Evolutionary conservation across 2,888 invertebrate genomes (phyloP).

Genomic region (Meteorus cinctellus): DNA sequence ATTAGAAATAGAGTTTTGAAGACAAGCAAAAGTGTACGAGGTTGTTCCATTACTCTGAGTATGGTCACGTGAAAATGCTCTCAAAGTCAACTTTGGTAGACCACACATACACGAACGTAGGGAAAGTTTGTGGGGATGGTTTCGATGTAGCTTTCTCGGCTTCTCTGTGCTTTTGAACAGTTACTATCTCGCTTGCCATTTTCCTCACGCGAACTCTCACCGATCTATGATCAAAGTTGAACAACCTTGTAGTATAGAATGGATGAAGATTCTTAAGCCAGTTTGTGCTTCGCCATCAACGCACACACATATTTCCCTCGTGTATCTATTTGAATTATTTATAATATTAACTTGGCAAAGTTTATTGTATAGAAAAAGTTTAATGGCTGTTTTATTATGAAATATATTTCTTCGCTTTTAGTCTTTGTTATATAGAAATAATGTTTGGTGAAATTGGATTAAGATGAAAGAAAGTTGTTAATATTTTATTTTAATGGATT

Average conservation of each 20-base stretch:
- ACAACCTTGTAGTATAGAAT: background rate
- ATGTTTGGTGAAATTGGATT: no score
- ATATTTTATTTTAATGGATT: no score
- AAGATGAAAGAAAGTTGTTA: no score
- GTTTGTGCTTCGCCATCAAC: constrained; percentile 10
- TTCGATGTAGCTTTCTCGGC: no score
- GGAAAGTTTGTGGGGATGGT: no score
- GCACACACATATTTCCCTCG: background rate
- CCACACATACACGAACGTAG: background rate
- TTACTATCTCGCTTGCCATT: no score
- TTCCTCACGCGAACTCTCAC: background rate
- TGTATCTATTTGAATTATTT: background rate
- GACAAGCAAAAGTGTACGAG: background rate
- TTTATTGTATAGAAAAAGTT: constrained; percentile 35
- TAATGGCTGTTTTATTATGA: constrained; percentile 16
- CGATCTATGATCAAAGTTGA: constrained; percentile 28
- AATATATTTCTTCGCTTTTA: background rate
- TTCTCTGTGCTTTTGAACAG: no score
- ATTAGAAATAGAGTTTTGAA: background rate
- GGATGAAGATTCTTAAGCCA: constrained; percentile 2
- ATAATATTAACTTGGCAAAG: background rate
- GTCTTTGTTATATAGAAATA: no score
- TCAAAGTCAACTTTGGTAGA: constrained; percentile 5
- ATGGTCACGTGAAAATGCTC: constrained; percentile 7
- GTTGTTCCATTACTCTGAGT: background rate